phyloP scores from a whole-genome alignment of 2,797 vertebrate species.

The Scolopax bukidnonensis region DNA sequence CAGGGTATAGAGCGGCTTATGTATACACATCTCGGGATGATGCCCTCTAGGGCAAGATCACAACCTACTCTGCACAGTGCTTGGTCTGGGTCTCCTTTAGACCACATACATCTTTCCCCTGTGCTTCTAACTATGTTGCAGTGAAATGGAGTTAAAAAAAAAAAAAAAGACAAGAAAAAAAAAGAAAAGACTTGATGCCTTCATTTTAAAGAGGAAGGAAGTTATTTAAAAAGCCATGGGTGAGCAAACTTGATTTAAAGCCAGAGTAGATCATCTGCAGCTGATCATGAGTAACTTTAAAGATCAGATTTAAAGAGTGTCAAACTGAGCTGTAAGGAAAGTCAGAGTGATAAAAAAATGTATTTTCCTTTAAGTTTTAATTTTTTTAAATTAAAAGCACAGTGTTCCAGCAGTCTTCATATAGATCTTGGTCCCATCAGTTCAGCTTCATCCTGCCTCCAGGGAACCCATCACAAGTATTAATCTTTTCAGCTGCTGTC shows the following conservation, averaged over 20 bases:
- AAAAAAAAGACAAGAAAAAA: background rate
- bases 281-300: background rate
- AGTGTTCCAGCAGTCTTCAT: background rate
- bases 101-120: background rate
- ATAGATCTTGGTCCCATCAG: conserved; percentile 1
- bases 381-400: conserved; percentile 30
- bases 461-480: background rate
- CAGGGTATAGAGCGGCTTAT: background rate
- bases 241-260: conserved; percentile 13
- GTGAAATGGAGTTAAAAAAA: background rate
- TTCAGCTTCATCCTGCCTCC: background rate
- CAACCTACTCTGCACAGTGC: background rate
- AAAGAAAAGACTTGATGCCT: background rate
- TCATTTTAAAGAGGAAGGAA: conserved; percentile 27
- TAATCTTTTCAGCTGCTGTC: background rate
- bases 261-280: background rate
- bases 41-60: background rate
- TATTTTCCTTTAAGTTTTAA: conserved; percentile 11
- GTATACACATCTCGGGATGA: background rate
- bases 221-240: background rate
- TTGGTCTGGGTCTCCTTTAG: background rate
- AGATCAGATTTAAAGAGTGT: background rate
- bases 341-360: background rate
- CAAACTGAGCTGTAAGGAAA: conserved; percentile 12
- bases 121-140: background rate